These are phyloP conservation scores for Galerucella pusilla DNA, from an alignment of 2,888 invertebrate genomes.

Conservation along the genomic window DNA sequence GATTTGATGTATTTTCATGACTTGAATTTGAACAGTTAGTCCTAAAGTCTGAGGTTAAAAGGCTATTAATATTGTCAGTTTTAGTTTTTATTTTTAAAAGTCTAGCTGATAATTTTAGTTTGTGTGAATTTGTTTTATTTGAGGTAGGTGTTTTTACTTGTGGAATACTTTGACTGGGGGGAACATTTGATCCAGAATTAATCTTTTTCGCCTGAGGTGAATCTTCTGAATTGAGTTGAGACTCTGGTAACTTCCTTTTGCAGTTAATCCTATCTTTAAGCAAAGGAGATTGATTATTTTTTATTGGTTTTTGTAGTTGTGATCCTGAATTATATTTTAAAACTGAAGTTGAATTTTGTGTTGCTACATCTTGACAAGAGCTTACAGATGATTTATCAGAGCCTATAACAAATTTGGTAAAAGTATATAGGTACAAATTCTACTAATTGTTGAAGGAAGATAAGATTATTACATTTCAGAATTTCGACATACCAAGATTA, in stretches of 20 bases:
- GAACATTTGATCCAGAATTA: neutral
- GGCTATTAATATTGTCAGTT: constrained; percentile 22
- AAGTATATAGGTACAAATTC: neutral
- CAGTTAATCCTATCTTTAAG: neutral
- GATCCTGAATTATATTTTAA: neutral
- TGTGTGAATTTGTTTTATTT: neutral
- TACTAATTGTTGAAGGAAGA: no score
- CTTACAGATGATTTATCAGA: neutral
- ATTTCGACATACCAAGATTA: neutral
- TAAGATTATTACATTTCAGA: neutral
- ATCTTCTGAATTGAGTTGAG: neutral
- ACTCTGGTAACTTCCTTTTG: constrained; percentile 11
- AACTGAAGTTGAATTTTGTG: neutral
- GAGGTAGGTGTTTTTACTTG: neutral
- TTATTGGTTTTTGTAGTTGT: neutral
- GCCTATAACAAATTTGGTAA: neutral
- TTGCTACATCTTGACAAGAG: neutral
- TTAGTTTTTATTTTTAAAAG: constrained; percentile 22
- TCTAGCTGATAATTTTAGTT: constrained; percentile 19
- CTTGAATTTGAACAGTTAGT: neutral
- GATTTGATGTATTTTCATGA: neutral
- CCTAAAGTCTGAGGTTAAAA: neutral
- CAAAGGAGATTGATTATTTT: constrained; percentile 15
- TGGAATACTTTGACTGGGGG: neutral
- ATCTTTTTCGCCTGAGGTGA: constrained; percentile 8